A percentile compares a stretch with the other conserved stretches of the same genome.
phyloP scores from a whole-genome alignment of 2,888 invertebrate species.

The Dastarcus helophoroides region DNA sequence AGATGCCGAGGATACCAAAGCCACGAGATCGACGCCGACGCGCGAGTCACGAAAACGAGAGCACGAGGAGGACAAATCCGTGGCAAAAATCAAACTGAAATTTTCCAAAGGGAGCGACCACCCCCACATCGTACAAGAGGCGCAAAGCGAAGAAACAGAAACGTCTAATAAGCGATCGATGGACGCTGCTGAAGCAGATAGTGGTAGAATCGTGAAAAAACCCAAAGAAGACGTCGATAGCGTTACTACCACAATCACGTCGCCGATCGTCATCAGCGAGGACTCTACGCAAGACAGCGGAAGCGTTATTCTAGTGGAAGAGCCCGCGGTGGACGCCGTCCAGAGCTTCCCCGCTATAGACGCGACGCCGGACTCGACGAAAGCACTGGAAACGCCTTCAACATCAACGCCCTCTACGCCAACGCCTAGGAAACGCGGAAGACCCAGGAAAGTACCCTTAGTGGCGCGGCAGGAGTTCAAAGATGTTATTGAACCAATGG shows the following conservation, averaged over 20 bases:
- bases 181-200: constrained; percentile 3
- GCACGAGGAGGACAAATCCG: constrained; percentile 16
- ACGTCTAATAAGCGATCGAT: constrained; percentile 1
- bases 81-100: constrained; percentile 44
- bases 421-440: constrained; percentile 37
- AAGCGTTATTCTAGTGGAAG: constrained; percentile 18
- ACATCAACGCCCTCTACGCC: constrained; percentile 15
- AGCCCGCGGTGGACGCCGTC: constrained; percentile 4
- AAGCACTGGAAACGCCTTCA: background rate
- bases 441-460: constrained; percentile 39
- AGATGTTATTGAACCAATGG: constrained; percentile 15
- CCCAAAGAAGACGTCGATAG: constrained; percentile 20
- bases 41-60: constrained; percentile 26
- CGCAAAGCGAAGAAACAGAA: constrained; percentile 2
- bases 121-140: constrained; percentile 9
- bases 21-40: constrained; percentile 5
- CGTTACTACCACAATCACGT: constrained; percentile 17
- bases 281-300: constrained; percentile 24
- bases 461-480: constrained; percentile 33
- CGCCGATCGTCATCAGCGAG: constrained; percentile 23
- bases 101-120: constrained; percentile 38
- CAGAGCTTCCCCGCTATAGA: background rate
- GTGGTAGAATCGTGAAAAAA: constrained; percentile 4
- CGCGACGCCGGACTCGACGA: background rate
- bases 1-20: constrained; percentile 8